These are phyloP conservation scores for Psittacula echo DNA, from an alignment of 2,797 vertebrate genomes.

Conservation along the genomic window DNA sequence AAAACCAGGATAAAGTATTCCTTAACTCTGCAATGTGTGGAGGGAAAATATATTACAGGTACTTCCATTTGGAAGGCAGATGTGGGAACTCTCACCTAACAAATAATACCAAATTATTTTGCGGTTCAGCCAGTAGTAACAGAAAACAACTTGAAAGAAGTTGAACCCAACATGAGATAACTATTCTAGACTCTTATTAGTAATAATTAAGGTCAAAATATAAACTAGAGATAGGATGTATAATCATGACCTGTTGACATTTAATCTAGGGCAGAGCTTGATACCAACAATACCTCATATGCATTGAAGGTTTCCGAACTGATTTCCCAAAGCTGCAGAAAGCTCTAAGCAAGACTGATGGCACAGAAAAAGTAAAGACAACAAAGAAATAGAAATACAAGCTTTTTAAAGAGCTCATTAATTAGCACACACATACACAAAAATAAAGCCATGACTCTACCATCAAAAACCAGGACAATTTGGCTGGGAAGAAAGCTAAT, in stretches of 20 bases:
- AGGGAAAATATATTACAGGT: not conserved
- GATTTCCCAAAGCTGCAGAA: not conserved
- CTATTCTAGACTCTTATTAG: not conserved
- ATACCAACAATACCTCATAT: not conserved
- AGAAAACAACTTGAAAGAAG: not conserved
- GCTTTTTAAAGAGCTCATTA: not conserved
- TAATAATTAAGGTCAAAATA: not conserved
- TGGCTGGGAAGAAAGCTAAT: not conserved
- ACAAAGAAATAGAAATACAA: not conserved
- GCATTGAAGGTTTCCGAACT: not conserved
- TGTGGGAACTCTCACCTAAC: slow-evolving; percentile 16
- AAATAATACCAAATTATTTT: not conserved
- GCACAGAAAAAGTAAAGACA: not conserved
- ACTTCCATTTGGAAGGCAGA: slow-evolving; percentile 25
- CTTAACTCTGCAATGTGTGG: not conserved
- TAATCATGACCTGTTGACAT: not conserved
- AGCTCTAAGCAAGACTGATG: not conserved
- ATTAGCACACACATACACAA: not conserved
- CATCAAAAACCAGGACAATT: not conserved
- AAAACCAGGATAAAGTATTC: not conserved
- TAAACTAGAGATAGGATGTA: not conserved
- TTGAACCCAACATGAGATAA: not conserved
- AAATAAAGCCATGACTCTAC: not conserved
- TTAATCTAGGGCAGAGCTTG: not conserved
- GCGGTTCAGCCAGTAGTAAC: not conserved